phyloP scores from a whole-genome alignment of 2,888 invertebrate species.

The Oscheius sp. region DNA sequence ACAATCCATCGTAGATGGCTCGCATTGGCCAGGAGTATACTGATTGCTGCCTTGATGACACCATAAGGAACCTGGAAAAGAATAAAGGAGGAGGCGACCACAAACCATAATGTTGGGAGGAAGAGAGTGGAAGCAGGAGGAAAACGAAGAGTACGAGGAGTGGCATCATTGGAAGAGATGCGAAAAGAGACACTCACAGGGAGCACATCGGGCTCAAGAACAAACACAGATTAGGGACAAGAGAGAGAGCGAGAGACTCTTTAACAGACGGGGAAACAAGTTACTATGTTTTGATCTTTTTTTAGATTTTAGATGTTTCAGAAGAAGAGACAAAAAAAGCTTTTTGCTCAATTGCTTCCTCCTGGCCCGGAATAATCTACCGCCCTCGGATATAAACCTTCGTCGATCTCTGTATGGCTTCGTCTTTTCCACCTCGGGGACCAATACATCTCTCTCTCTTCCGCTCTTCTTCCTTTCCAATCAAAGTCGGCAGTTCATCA shows the following conservation, averaged over 20 bases:
- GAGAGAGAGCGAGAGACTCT: too few species aligned
- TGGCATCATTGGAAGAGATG: slow-evolving; percentile 30
- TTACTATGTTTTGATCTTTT: neutral
- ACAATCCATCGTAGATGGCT: slow-evolving; percentile 54
- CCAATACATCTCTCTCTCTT: neutral
- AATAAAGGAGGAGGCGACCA: neutral
- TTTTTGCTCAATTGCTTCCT: too few species aligned
- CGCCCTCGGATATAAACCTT: too few species aligned
- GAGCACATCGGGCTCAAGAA: slow-evolving; percentile 31
- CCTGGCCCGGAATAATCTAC: neutral
- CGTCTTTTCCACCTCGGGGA: slow-evolving; percentile 1
- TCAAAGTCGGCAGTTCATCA: slow-evolving; percentile 9
- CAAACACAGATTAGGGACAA: slow-evolving; percentile 32
- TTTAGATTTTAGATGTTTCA: neutral
- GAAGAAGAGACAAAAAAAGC: neutral
- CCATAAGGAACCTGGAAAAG: slow-evolving; percentile 45
- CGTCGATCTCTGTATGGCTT: too few species aligned
- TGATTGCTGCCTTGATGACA: slow-evolving; percentile 54
- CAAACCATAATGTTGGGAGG: slow-evolving; percentile 23
- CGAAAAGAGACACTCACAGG: slow-evolving; percentile 35
- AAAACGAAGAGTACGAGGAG: slow-evolving; percentile 11
- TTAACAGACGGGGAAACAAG: neutral
- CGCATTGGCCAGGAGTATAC: slow-evolving; percentile 53
- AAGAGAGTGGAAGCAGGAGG: slow-evolving; percentile 1
- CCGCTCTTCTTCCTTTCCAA: neutral